These are phyloP conservation scores for Saccopteryx bilineata DNA, from an alignment of 2,113 vertebrate genomes.

Conservation along the genomic window DNA sequence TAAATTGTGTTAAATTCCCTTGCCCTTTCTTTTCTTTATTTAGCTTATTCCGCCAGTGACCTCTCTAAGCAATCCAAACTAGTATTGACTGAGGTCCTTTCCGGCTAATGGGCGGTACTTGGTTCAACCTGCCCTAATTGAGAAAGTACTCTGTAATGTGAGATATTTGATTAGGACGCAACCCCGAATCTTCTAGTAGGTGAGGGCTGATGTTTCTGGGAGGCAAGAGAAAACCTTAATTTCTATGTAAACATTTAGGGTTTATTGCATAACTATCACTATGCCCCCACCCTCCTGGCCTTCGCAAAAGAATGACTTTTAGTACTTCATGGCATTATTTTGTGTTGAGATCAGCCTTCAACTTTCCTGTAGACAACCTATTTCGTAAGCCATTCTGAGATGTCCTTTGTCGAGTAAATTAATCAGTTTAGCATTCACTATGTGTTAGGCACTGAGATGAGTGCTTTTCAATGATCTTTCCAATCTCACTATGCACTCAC, in stretches of 20 bases:
- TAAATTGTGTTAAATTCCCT: constrained; percentile 57
- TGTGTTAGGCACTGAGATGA: background rate
- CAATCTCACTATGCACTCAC: background rate
- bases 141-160: constrained; percentile 39
- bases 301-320: background rate
- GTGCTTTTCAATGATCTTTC: background rate
- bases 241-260: background rate
- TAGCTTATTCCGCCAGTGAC: constrained; percentile 60
- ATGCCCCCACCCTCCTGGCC: background rate
- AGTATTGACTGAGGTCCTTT: constrained; percentile 70
- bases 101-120: constrained; percentile 10
- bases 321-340: background rate
- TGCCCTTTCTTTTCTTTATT: background rate
- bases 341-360: background rate
- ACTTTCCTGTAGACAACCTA: background rate
- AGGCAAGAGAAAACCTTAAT: background rate
- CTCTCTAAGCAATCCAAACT: constrained; percentile 67
- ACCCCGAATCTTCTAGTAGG: background rate
- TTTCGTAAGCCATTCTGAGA: background rate
- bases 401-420: background rate
- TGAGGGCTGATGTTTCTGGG: background rate
- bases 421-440: background rate
- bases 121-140: constrained; percentile 30
- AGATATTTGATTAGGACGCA: constrained; percentile 35
- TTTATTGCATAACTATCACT: background rate